Percentiles rank a stretch among this genome's conserved stretches.
Conservation (phyloP, 2,888 invertebrate species). For the Germaria angustata region DNA sequence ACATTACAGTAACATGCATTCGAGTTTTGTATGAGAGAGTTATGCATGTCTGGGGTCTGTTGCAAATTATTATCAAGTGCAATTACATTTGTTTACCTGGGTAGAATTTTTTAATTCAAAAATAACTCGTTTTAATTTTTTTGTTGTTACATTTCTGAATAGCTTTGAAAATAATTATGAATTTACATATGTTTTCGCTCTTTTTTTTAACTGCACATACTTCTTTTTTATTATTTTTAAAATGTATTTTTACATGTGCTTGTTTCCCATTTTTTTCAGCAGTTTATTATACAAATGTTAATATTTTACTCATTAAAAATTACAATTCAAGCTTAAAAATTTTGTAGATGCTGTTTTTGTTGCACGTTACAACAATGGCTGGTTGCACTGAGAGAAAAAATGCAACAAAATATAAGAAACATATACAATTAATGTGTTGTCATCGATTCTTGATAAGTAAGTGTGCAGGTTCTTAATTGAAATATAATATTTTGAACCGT, state of each 20-base stretch:
- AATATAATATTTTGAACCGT: too few relatives aligned
- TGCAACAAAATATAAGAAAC: too few relatives aligned
- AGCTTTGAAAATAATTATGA: conserved; percentile 43
- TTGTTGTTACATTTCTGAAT: neutral
- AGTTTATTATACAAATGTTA: neutral
- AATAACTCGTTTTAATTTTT: conserved; percentile 42
- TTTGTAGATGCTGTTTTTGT: neutral
- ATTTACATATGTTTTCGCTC: conserved; percentile 55
- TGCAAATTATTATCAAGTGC: conserved; percentile 54
- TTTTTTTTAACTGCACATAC: neutral
- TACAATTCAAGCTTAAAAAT: conserved; percentile 61
- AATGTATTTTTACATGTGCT: conserved; percentile 16
- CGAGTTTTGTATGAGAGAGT: conserved; percentile 15
- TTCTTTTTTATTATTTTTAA: neutral
- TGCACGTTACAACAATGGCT: neutral
- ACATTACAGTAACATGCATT: neutral
- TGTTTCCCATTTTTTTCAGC: neutral
- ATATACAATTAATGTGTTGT: too few relatives aligned
- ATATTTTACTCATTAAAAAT: conserved; percentile 65
- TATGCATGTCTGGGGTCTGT: conserved; percentile 52
- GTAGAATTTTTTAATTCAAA: conserved; percentile 63
- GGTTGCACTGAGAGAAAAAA: conserved; percentile 14
- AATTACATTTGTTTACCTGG: conserved; percentile 65
- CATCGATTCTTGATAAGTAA: too few relatives aligned
- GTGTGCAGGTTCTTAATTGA: too few relatives aligned